Conservation (phyloP, 2,797 vertebrate genomes). For the Pseudomugil tenellus region DNA sequence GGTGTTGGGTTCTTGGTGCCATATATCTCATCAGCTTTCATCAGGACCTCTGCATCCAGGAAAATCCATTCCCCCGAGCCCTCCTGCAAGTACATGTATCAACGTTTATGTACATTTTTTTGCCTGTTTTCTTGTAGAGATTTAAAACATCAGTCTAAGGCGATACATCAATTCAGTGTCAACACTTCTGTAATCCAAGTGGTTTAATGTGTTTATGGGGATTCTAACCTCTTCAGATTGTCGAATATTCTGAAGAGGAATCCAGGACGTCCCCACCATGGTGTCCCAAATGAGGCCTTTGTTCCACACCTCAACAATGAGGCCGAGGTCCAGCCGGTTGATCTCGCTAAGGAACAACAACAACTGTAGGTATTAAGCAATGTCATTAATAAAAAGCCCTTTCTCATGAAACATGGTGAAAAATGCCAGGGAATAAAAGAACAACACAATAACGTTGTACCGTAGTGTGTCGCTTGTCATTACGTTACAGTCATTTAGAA, state of each 20-base stretch:
- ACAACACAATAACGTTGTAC: background rate
- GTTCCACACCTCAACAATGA: conserved; percentile 98
- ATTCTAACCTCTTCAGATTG: conserved; percentile 91
- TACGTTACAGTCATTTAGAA: too few species aligned
- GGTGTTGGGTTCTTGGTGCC: conserved; percentile 95
- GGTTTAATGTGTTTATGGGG: background rate
- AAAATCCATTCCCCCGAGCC: conserved; percentile 94
- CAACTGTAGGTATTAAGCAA: conserved; percentile 1
- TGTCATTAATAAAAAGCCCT: background rate
- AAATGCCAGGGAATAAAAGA: conserved; percentile 18
- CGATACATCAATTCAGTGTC: background rate
- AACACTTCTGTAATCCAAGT: background rate
- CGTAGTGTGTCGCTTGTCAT: conserved; percentile 17
- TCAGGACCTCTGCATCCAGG: conserved; percentile 92
- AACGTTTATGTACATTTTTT: conserved; percentile 2
- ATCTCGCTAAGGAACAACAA: conserved; percentile 87
- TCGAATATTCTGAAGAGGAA: conserved; percentile 90
- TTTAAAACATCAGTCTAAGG: background rate
- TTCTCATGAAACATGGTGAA: background rate
- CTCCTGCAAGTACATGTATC: conserved; percentile 82
- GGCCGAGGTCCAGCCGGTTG: conserved; percentile 93
- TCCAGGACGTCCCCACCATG: conserved; percentile 95
- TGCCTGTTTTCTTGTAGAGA: background rate
- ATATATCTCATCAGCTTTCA: conserved; percentile 96
- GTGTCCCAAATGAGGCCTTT: conserved; percentile 99